Percentiles rank a stretch among this genome's conserved stretches.
Evolutionary conservation across 92 coral and sea anemone species (phyloP).

Genomic region (Diadumene lineata): DNA sequence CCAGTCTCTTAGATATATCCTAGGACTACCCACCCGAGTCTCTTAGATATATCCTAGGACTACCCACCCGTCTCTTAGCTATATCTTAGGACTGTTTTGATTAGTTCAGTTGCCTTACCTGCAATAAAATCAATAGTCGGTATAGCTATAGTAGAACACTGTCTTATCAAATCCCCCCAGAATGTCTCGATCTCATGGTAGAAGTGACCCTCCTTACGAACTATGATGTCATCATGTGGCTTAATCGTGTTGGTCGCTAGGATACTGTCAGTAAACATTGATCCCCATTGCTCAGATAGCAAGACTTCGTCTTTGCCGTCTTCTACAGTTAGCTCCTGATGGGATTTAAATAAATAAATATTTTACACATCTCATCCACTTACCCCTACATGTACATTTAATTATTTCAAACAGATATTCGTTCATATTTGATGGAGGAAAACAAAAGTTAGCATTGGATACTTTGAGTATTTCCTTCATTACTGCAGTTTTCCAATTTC

Average conservation of each 20-base stretch:
- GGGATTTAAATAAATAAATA: neutral
- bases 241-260: neutral
- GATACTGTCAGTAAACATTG: constrained; percentile 62
- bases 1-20: no score
- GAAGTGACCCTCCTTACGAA: constrained; percentile 20
- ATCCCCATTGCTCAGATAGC: constrained; percentile 83
- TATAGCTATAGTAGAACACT: constrained; percentile 76
- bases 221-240: constrained; percentile 15
- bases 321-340: constrained; percentile 46
- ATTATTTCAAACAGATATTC: no score
- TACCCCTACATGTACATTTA: no score
- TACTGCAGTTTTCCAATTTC: no score
- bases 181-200: constrained; percentile 64
- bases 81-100: no score
- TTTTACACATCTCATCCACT: no score
- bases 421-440: no score
- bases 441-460: no score
- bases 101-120: constrained; percentile 51
- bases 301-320: constrained; percentile 76
- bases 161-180: constrained; percentile 70
- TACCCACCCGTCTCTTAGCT: no score
- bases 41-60: no score
- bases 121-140: constrained; percentile 81
- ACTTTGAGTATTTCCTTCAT: no score
- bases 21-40: no score